A percentile compares a stretch with the other conserved stretches of the same genome.
These are phyloP conservation scores for Ameiurus melas DNA, from an alignment of 2,113 vertebrate species.

Conservation along the genomic window DNA sequence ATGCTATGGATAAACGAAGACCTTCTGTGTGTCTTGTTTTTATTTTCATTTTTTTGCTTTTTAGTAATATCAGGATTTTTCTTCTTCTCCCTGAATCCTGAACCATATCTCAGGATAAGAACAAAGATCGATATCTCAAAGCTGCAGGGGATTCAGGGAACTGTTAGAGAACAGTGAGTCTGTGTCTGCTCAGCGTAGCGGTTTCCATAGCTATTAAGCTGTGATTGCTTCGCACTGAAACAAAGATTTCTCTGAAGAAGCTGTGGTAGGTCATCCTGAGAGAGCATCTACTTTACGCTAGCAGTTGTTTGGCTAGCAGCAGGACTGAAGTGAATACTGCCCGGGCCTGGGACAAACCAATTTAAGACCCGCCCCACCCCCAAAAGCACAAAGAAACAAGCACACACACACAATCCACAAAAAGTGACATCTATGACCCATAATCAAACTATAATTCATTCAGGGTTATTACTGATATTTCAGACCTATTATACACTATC, in stretches of 20 bases:
- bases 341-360: constrained; percentile 44
- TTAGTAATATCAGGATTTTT: constrained; percentile 3
- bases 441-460: not conserved
- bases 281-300: constrained; percentile 13
- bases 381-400: not conserved
- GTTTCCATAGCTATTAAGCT: constrained; percentile 24
- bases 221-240: constrained; percentile 8
- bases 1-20: not conserved
- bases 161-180: constrained; percentile 5
- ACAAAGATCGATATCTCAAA: constrained; percentile 19
- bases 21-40: not conserved
- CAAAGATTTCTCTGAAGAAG: constrained; percentile 25
- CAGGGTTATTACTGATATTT: too few species aligned
- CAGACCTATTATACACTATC: too few species aligned
- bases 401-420: not conserved
- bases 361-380: constrained; percentile 3
- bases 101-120: constrained; percentile 14
- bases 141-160: constrained; percentile 17
- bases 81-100: not conserved
- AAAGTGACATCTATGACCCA: not conserved
- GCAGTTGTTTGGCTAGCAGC: constrained; percentile 13
- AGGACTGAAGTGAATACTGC: constrained; percentile 1
- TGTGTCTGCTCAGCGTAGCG: constrained; percentile 26
- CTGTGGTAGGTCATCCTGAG: constrained; percentile 4
- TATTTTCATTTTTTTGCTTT: not conserved